A percentile compares a stretch with the other conserved stretches of the same genome.
These are phyloP conservation scores for Sclerurus mexicanus DNA, from an alignment of 2,113 vertebrate species.

Conservation along the genomic window DNA sequence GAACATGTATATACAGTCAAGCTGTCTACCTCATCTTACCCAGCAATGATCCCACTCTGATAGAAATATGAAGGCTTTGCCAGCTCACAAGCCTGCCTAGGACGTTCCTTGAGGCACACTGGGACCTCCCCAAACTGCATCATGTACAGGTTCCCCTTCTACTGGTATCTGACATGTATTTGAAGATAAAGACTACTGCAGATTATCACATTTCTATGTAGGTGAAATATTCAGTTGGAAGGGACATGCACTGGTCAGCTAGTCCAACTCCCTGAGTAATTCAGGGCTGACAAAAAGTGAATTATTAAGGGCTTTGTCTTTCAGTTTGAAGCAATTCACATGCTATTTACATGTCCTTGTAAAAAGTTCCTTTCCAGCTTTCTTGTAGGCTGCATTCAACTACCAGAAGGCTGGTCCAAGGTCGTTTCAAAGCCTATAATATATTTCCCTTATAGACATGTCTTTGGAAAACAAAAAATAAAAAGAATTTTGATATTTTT, in stretches of 20 bases:
- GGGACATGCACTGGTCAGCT: not conserved
- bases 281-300: not conserved
- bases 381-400: not conserved
- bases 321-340: not conserved
- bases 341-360: no score
- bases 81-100: not conserved
- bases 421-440: not conserved
- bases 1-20: not conserved
- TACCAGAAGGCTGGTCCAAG: not conserved
- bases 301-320: not conserved
- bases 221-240: not conserved
- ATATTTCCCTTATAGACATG: not conserved
- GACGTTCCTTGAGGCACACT: not conserved
- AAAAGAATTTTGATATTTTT: not conserved
- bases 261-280: not conserved
- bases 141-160: not conserved
- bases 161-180: not conserved
- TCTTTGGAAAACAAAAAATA: not conserved
- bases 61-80: not conserved
- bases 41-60: not conserved
- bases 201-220: not conserved
- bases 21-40: not conserved
- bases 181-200: not conserved
- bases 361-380: not conserved
- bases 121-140: not conserved